Evolutionary conservation across 1,140 invertebrate genomes (phyloP), one percentile per base, ranked within the genome.

Genomic region (Lanistes nyassanus): DNA sequence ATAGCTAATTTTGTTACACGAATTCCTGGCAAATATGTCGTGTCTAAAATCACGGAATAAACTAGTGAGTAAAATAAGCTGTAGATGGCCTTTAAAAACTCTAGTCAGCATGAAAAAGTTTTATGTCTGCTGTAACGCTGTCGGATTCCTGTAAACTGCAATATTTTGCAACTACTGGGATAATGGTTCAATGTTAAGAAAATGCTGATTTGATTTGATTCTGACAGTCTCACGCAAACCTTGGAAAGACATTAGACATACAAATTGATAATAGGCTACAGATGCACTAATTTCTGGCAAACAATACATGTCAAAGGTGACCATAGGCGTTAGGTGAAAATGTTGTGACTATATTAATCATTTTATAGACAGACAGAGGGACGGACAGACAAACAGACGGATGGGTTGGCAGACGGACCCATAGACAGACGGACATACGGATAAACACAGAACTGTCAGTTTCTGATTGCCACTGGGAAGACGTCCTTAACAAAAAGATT

Each of bases 381-480:
- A 62, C 23, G 31, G 58, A 62, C 23, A 62, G 58, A 62, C 23
- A 62, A 31, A 62, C 23, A 62, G 58, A 62, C 23, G 31, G 58
- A 62, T 23, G 31, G 58, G 31, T 23, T 26, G 58, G 31, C 9
- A 62, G 58, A 62, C 9, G 31, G 58, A 62, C 9, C n/a, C 23
- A 62, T 7, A 62, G 58, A 62, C 58, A 62, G 58, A 62, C 58
- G 31, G 58, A 62, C 58, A 62, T 23, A 62, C 58, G 31, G 58
- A 9, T 23, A 13, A 23, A 62, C 7, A 62, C 11, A 62, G 58
- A 55, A n/a, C n/a, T n/a, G n/a, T n/a, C n/a, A n/a, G n/a, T n/a
- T n/a, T n/a, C n/a, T n/a, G n/a, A n/a, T n/a, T n/a, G n/a, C n/a
- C n/a, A n/a, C n/a, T n/a, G n/a, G n/a, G n/a, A n/a, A 55, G n/a